Percentiles rank a stretch among this genome's conserved stretches.
Conservation (phyloP, 2,797 vertebrate genomes). For the Ctenosaura bakeri region DNA sequence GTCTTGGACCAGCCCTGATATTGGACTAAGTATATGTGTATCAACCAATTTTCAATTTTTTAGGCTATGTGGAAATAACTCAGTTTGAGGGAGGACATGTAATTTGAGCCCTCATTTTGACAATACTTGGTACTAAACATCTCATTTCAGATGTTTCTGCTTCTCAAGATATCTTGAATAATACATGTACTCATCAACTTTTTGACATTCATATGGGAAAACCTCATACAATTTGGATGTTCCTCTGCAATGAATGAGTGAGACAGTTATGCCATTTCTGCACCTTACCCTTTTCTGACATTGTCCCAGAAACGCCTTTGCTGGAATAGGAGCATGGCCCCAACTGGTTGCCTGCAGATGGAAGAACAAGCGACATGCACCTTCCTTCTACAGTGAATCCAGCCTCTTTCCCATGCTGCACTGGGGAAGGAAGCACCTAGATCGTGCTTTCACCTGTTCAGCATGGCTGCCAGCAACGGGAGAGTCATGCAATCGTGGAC, state of each 20-base stretch:
- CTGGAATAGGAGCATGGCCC: too few species aligned
- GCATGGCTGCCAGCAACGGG: too few species aligned
- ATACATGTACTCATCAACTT: not conserved
- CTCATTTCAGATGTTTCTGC: not conserved
- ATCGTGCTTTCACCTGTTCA: too few species aligned
- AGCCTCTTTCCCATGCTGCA: too few species aligned
- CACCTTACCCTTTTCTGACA: too few species aligned
- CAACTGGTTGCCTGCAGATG: too few species aligned
- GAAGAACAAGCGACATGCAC: too few species aligned
- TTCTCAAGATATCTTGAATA: not conserved
- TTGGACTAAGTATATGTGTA: not conserved
- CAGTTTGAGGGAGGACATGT: not conserved
- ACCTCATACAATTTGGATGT: not conserved
- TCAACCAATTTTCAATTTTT: conserved; percentile 4
- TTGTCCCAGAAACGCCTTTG: too few species aligned
- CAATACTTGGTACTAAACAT: not conserved
- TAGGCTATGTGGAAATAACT: not conserved
- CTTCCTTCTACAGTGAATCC: too few species aligned
- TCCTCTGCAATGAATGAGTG: not conserved
- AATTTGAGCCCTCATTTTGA: not conserved
- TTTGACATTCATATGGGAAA: not conserved
- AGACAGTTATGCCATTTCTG: not conserved
- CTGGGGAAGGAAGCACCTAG: too few species aligned
- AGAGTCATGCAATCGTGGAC: too few species aligned
- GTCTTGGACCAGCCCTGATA: not conserved